Base-by-base conservation (phyloP, 2,113 vertebrate genomes). In the Zosterops hypoxanthus region DNA sequence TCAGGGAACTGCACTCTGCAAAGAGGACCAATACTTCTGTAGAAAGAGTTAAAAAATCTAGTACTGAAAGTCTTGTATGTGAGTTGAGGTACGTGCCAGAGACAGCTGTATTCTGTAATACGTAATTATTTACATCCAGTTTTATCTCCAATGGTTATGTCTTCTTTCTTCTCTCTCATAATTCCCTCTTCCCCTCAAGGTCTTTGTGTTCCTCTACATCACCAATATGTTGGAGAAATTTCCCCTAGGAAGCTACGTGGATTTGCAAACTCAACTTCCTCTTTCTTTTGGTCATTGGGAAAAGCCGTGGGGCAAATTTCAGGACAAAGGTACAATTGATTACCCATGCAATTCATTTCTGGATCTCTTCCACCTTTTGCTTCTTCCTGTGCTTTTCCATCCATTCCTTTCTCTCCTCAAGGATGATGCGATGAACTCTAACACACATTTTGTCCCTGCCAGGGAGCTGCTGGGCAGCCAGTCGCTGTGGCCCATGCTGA, bases 401-500 rank as follows among this genome's bases (percentile, higher is more conserved):
- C 15, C 39, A 14, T 59, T 55, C 55, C 47, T 68, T 36, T 55
- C 8, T 83, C 57, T 77, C 65, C 59, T 77, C 29, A 18, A 55
- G 90, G 88, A 8, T 9, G 28, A 10, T 29, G 36, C 18, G 55
- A 29, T 65, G 41, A 57, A 34, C 31, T 53, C 34, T 71, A 44
- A 69, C 39, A 33, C 11, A 7, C 0, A 0, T 88, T 90, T 88
- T 63, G 16, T 59, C 65, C 26, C 87, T 15, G 2, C 42, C 50
- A 99, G 97, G 4, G 99, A 99, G 82, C 97, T 99, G 79, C 98
- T 98, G 50, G 99, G 98, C 11, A 98, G 98, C 4, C 98, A 97
- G 87, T 94, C 98, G 7, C 97, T 98, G 39, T 99, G 99, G 97
- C 98, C 98, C 56, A 87, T 98, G 97, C 98, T 98, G 97, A 24